A percentile compares a stretch with the other conserved stretches of the same genome.
These are phyloP conservation scores for Aspidapion aeneum DNA, from an alignment of 2,888 invertebrate species.

Conservation along the genomic window DNA sequence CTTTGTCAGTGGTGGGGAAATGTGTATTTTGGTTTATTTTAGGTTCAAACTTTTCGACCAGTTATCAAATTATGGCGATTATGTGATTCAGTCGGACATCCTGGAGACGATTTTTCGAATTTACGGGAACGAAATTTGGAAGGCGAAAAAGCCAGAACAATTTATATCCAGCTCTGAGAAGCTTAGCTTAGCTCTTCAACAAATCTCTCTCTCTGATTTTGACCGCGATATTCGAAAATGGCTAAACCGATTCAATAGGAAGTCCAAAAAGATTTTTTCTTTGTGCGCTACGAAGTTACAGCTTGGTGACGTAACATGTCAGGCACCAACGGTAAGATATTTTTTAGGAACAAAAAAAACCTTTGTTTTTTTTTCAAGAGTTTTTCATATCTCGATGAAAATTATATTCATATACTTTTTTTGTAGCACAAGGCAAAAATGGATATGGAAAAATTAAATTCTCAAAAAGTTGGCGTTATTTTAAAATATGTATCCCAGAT, in stretches of 20 bases:
- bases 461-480: background rate
- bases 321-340: constrained; percentile 3
- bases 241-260: constrained; percentile 15
- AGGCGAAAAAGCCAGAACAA: background rate
- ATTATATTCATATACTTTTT: too few relatives aligned
- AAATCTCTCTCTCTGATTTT: constrained; percentile 11
- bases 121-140: constrained; percentile 3
- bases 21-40: too few relatives aligned
- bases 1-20: too few relatives aligned
- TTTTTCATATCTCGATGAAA: too few relatives aligned
- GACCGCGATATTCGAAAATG: constrained; percentile 11
- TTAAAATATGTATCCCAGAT: too few relatives aligned
- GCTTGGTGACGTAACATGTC: constrained; percentile 3
- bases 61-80: constrained; percentile 13
- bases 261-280: constrained; percentile 10
- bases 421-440: background rate
- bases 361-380: too few relatives aligned
- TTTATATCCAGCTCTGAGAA: constrained; percentile 9
- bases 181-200: constrained; percentile 7
- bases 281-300: constrained; percentile 4
- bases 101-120: constrained; percentile 14
- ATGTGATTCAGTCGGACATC: constrained; percentile 12
- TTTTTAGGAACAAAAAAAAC: background rate
- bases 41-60: constrained; percentile 14
- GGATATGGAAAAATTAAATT: background rate